Evolutionary conservation across 1,140 invertebrate species (phyloP), one percentile per base, ranked within the genome.

Genomic region (Drosophila sp.): DNA sequence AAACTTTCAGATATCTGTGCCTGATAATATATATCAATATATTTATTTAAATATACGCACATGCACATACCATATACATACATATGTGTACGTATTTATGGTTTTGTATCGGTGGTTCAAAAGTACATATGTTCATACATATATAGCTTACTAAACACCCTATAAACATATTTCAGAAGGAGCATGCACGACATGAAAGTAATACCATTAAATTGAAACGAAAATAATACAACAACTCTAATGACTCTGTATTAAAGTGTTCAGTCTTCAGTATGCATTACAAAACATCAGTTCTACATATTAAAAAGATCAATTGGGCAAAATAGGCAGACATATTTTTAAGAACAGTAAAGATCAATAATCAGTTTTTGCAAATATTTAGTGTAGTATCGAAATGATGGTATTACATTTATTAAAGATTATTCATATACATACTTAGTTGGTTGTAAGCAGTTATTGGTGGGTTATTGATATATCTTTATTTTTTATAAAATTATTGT

Each of bases 71-170:
- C n/a, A n/a, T n/a, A n/a, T n/a, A n/a, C n/a, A 7, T 29, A 7
- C 7, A 29, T 29, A 7, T 36, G 7, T 36, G 34, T 36, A 36
- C 0, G 9, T 36, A 9, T 8, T 9, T 18, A 43, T 43, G 46
- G 65, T 51, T 48, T 34, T 53, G 36, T 18, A 32, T 69, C 65
- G 57, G 65, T 69, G 65, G 65, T 61, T 51, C 38, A 51, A 53
- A 53, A 61, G 38, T 41, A 51, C 25, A 69, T 36, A 53, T 40
- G 25, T 61, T 50, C 38, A 54, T 58, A 57, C 41, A 62, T 57
- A 34, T 36, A 11, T 46, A 29, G 27, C 27, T 29, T 29, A 29
- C 27, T 29, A 29, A 29, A 29, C 27, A 29, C 27, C 27, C 27
- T 29, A 21, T 21, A 29, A 29, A 29, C 6, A 7, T 29, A 29